Base-by-base conservation (phyloP, 2,888 invertebrate species). In the Himalopsyche tibetana region DNA sequence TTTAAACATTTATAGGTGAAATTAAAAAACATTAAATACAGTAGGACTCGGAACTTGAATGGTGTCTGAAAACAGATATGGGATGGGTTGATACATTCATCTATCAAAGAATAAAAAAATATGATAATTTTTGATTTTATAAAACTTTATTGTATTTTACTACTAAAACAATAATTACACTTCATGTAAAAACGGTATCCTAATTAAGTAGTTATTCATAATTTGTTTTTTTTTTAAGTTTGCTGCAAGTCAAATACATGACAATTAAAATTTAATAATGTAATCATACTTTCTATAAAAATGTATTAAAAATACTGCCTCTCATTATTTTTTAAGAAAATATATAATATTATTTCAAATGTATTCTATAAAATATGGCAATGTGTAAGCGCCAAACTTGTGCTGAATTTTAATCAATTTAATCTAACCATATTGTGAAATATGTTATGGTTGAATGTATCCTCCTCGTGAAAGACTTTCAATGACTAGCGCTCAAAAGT, bases 301-400 rank as follows among this genome's bases (percentile, higher is more conserved):
- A 80, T 80, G 45, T 80, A 28, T 45, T 80, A 42, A 80, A 45
- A 80, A 80, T 80, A 80, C 45, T 80, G 36, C 51, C 51, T 80
- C 80, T 80, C 11, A 4, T 42, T 42, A 80, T n/a, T 38, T 42
- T 80, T 28, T 80, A 80, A 28, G 36, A 42, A 80, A 42, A 80
- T 80, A 80, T 80, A 80, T 80, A 80, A 28, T n/a, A 42, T 42
- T 38, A 8, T 51, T 51, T 80, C 38, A 63, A 11, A 80, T 45
- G 28, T 80, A 80, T 80, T 80, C 19, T 42, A 80, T 42, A 38
- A 28, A 36, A 80, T 80, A 80, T 80, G 80, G 80, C 80, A 80
- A 80, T 28, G 45, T 80, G 80, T 80, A 45, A 80, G 45, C 19
- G 80, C 80, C 80, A 80, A 80, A 80, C 63, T 63, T 63, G 63